Conservation (phyloP, 2,797 vertebrate species). For the Acrossocheilus wenchowensis region DNA sequence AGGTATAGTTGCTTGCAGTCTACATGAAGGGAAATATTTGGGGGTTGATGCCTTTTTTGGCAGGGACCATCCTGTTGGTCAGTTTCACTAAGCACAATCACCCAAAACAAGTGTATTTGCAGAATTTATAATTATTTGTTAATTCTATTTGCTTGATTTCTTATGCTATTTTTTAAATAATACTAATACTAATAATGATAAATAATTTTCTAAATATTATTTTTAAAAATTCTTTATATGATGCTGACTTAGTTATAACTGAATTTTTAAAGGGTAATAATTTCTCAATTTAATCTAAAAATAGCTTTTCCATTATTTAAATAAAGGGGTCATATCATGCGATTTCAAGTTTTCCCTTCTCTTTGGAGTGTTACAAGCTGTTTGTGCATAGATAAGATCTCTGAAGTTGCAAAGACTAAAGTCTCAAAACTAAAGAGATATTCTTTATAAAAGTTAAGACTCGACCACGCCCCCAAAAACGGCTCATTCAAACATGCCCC, state of each 20-base stretch:
- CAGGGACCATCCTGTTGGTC: neutral
- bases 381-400: too few relatives aligned
- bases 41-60: neutral
- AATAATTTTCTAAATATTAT: neutral
- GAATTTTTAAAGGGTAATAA: neutral
- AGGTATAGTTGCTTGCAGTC: slow-evolving; percentile 74
- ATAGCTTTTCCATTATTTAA: neutral
- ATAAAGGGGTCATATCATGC: too few relatives aligned
- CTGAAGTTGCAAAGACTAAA: too few relatives aligned
- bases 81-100: neutral
- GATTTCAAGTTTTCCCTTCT: too few relatives aligned
- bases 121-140: neutral
- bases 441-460: too few relatives aligned
- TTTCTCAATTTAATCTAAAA: neutral
- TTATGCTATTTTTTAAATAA: neutral
- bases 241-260: neutral
- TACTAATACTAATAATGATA: neutral
- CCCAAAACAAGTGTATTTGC: neutral
- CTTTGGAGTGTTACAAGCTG: too few relatives aligned
- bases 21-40: neutral
- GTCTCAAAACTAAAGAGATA: too few relatives aligned
- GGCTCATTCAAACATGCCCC: too few relatives aligned
- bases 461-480: too few relatives aligned
- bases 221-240: neutral
- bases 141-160: neutral